phyloP scores from a whole-genome alignment of 2,113 vertebrate species.

The Morone chrysops region DNA sequence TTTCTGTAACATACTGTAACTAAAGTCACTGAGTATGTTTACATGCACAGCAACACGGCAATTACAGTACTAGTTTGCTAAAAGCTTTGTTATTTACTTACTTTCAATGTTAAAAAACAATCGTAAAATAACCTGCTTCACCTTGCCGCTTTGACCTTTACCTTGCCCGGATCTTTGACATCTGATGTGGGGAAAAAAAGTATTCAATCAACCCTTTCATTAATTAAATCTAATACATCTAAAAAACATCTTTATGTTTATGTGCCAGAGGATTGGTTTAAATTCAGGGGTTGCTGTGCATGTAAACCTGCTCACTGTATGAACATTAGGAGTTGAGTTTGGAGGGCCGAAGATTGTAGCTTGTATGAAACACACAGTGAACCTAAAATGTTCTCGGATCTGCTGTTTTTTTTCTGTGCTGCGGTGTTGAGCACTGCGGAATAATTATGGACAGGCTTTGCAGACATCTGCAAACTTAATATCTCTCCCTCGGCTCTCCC shows the following conservation, averaged over 20 bases:
- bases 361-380: slow-evolving; percentile 8
- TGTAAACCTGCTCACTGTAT: slow-evolving; percentile 16
- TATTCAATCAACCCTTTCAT: neutral
- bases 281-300: slow-evolving; percentile 7
- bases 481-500: neutral
- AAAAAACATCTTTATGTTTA: neutral
- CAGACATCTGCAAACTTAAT: slow-evolving; percentile 15
- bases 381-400: slow-evolving; percentile 2
- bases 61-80: neutral
- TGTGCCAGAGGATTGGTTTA: too few relatives aligned
- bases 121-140: neutral
- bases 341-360: neutral
- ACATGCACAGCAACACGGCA: slow-evolving; percentile 3
- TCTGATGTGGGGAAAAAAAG: neutral
- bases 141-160: neutral
- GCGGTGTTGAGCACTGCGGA: slow-evolving; percentile 22
- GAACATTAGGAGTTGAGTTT: neutral
- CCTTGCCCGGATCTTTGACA: slow-evolving; percentile 2
- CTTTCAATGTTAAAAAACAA: neutral
- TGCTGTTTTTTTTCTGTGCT: slow-evolving; percentile 11
- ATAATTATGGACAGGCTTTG: slow-evolving; percentile 30
- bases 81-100: neutral
- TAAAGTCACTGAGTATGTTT: neutral
- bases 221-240: too few relatives aligned
- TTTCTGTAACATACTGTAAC: neutral